Percentiles rank a stretch among this genome's conserved stretches.
phyloP scores from a whole-genome alignment of 2,888 invertebrate genomes.

The Thymelicus lineola region DNA sequence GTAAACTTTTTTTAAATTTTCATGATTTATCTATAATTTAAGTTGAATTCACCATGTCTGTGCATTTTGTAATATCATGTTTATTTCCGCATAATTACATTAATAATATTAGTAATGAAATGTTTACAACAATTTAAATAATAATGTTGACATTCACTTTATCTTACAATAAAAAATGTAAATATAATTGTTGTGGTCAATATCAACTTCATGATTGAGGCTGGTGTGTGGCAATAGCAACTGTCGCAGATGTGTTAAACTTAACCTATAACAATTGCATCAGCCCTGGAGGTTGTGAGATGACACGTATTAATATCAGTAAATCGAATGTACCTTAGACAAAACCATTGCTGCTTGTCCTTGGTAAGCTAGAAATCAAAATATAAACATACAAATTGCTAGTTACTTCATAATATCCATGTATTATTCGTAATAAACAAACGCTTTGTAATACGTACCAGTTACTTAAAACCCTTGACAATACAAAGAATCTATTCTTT shows the following conservation, averaged over 20 bases:
- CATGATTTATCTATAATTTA: no score
- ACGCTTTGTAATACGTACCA: neutral
- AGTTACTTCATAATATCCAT: neutral
- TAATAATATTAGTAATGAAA: no score
- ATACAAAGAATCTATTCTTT: neutral
- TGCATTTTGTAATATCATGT: no score
- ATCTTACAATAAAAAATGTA: no score
- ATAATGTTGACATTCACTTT: no score
- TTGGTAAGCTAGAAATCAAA: constrained; percentile 63
- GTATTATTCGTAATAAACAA: neutral
- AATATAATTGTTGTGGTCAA: no score
- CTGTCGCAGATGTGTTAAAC: neutral
- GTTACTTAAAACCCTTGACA: neutral
- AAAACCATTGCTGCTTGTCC: constrained; percentile 69
- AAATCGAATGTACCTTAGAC: constrained; percentile 60
- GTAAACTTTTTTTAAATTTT: no score
- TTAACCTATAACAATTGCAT: constrained; percentile 33
- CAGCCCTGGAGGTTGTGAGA: constrained; percentile 55
- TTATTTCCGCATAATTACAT: no score
- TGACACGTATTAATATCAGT: constrained; percentile 52
- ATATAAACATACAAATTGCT: constrained; percentile 40
- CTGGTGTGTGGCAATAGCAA: constrained; percentile 25
- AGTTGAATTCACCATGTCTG: neutral
- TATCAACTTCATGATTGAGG: constrained; percentile 30
- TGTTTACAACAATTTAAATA: no score